A percentile compares a stretch with the other conserved stretches of the same genome.
Conservation (phyloP, 1,140 invertebrate genomes). For the Teleopsis dalmanni region DNA sequence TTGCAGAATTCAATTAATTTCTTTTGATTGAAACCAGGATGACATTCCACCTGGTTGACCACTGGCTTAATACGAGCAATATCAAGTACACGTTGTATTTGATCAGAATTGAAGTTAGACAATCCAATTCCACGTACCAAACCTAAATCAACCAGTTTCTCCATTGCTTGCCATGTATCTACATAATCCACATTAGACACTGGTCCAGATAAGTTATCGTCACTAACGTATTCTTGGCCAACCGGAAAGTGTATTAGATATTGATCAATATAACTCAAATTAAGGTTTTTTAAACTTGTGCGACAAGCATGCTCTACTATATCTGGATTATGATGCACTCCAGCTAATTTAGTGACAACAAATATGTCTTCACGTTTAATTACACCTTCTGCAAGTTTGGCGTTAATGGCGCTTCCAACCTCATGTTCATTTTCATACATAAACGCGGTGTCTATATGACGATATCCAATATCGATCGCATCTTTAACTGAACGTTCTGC, state of each 20-base stretch:
- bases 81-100: constrained; percentile 66
- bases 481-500: constrained; percentile 53
- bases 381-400: constrained; percentile 59
- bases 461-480: constrained; percentile 65
- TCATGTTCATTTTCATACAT: constrained; percentile 65
- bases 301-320: constrained; percentile 38
- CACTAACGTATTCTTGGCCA: constrained; percentile 35
- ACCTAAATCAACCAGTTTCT: constrained; percentile 64
- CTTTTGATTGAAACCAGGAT: constrained; percentile 75
- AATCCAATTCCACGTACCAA: constrained; percentile 73
- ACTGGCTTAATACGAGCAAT: constrained; percentile 65
- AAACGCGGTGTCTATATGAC: constrained; percentile 72
- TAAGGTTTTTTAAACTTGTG: constrained; percentile 56
- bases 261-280: constrained; percentile 66
- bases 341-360: constrained; percentile 56
- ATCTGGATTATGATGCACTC: constrained; percentile 37
- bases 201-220: constrained; percentile 36
- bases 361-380: constrained; percentile 62
- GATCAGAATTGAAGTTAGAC: constrained; percentile 83
- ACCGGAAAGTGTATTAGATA: constrained; percentile 76
- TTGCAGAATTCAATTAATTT: constrained; percentile 67
- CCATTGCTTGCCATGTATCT: constrained; percentile 89
- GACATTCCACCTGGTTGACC: constrained; percentile 72
- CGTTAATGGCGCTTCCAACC: constrained; percentile 61
- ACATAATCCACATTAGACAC: constrained; percentile 62